Base-by-base conservation (phyloP, 2,888 invertebrate genomes). In the Aethes cnicana region DNA sequence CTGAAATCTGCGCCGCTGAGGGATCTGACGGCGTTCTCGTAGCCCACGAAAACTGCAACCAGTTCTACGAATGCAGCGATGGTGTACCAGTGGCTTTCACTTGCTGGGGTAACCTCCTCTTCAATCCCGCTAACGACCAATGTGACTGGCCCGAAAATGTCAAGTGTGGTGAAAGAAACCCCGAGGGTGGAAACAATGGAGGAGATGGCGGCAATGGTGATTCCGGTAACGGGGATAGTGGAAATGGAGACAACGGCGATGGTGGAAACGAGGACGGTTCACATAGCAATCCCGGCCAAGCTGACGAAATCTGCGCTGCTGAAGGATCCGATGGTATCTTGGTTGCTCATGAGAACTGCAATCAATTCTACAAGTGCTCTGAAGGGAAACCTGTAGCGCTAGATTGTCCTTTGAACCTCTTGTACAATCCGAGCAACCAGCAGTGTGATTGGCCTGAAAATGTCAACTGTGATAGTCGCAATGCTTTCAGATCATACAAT, bases 131-230 rank as follows among this genome's bases (percentile, higher is more conserved):
- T 3, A 67, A 55, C 1, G 52, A 62, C 12, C 47, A 46, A 2
- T 79, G 78, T 52, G 74, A 75, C 21, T 77, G 71, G 74, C 59
- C 74, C 1, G 23, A 50, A 1, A 66, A 64, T n/a, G 77, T 79
- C 2, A 54, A 63, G 28, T 79, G 79, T 49, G 71, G 67, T 1
- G 61, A 66, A 23, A 64, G 78, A 44, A 30, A 30, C 37, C 14
- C 30, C n/a, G 44, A 20, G 2, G 14, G 42, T 21, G 49, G 28
- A 9, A 36, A 36, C 4, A 12, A 8, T 16, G 48, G 23, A 3
- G 35, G 26, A 12, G 26, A n/a, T n/a, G 33, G 30, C 7, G n/a
- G n/a, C n/a, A n/a, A n/a, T n/a, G n/a, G n/a, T n/a, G n/a, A 39
- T n/a, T n/a, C 2, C 17, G 14, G 14, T 8, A 35, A 25, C 11